phyloP scores from a whole-genome alignment of 2,888 invertebrate species.

The Acanthosepion pharaonis region DNA sequence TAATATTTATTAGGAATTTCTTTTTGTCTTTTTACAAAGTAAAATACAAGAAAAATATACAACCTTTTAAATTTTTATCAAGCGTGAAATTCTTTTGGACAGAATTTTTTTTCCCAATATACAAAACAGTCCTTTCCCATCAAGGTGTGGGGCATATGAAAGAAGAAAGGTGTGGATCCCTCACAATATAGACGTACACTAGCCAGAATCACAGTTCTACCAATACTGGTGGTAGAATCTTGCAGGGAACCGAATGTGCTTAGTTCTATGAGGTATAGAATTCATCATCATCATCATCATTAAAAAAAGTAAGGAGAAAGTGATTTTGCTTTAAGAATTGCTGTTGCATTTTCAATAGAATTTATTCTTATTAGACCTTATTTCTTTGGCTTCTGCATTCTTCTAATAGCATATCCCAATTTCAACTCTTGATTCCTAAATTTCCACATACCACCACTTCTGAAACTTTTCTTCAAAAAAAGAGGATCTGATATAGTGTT shows the following conservation, averaged over 20 bases:
- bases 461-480: background rate
- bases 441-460: background rate
- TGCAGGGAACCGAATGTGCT: background rate
- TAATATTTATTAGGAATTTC: conserved; percentile 34
- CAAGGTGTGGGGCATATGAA: background rate
- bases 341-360: background rate
- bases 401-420: background rate
- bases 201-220: background rate
- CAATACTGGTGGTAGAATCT: background rate
- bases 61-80: background rate
- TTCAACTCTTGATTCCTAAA: background rate
- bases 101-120: background rate
- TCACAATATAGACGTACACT: background rate
- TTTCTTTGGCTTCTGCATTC: background rate
- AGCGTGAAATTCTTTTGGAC: background rate
- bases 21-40: conserved; percentile 39
- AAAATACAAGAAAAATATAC: conserved; percentile 35
- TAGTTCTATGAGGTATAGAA: too few relatives aligned
- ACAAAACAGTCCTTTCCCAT: background rate
- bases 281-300: background rate
- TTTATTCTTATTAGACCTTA: too few relatives aligned
- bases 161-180: background rate
- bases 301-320: background rate
- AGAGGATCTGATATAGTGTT: background rate
- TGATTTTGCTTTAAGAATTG: background rate